Evolutionary conservation across 2,797 vertebrate species (phyloP), one percentile per base, ranked within the genome.

Genomic region (Sebastes itinus): DNA sequence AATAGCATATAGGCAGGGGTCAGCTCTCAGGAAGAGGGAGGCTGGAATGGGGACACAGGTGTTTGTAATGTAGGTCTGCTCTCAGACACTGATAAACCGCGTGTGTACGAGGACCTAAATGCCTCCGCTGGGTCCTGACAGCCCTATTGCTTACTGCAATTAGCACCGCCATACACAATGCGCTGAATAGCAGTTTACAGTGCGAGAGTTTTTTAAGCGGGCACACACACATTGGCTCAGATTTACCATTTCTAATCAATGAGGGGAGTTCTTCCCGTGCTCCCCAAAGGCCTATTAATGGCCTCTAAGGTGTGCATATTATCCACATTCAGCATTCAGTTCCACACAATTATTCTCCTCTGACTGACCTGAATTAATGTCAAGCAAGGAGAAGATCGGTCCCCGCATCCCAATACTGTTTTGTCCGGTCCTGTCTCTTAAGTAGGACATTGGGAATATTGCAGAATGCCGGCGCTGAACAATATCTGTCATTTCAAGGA

Each of bases 1-100:
- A 92, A 89, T 81, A 60, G 79, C 67, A 74, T 62, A 58, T 80
- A 65, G 84, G 80, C 85, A 78, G 66, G 89, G 90, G 93, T 93
- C 92, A 88, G 94, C 89, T 83, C 85, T 92, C 80, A 83, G 61
- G 68, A 66, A 82, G 70, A 72, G 71, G 52, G 14, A 78, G 80
- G 73, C 92, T 83, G 83, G 88, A 96, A 95, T 85, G 94, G 88
- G 95, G 94, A 94, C 96, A 93, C 95, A 96, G 96, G 95, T 96
- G 96, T 92, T 92, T 83, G 86, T 76, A 94, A 94, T 95, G 93
- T 95, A 94, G 95, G 93, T 92, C 92, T 91, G 14, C 80, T 80
- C 78, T 73, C 77, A 87, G 92, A 91, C 91, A 88, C 76, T 94
- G 91, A 95, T 91, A 90, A 89, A 95, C 82, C 73, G 8, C 18